Conservation (phyloP, 2,113 vertebrate genomes). For the Merops nubicus region DNA sequence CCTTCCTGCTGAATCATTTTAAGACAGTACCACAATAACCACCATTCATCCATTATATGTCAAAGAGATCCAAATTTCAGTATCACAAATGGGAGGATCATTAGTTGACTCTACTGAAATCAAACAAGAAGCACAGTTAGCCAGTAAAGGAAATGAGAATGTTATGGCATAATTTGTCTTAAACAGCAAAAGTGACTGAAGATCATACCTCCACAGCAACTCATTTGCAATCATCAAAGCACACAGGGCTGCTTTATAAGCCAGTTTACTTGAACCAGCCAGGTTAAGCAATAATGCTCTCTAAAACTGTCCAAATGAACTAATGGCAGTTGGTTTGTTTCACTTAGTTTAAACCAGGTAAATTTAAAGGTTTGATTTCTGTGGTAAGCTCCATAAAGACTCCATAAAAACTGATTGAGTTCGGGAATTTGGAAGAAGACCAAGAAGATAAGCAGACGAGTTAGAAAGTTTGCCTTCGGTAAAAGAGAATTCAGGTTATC, state of each 20-base stretch:
- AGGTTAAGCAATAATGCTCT: not conserved
- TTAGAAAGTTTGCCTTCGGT: not conserved
- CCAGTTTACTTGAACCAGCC: not conserved
- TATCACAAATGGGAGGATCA: not conserved
- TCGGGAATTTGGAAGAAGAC: not conserved
- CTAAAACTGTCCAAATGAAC: not conserved
- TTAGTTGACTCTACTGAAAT: not conserved
- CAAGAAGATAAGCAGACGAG: not conserved
- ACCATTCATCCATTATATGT: not conserved
- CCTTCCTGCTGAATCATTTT: not conserved
- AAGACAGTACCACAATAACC: not conserved
- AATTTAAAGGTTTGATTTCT: not conserved
- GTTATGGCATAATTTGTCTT: not conserved
- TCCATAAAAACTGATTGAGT: too few relatives aligned
- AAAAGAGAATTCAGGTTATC: not conserved
- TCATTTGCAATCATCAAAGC: not conserved
- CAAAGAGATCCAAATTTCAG: not conserved
- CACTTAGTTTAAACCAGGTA: not conserved
- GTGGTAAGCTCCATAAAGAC: not conserved
- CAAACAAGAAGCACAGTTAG: not conserved
- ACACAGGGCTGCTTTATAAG: not conserved
- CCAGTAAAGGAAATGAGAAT: not conserved
- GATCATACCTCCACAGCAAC: not conserved
- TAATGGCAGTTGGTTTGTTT: not conserved
- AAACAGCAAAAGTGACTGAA: not conserved